Evolutionary conservation across 2,888 invertebrate species (phyloP).

Genomic region (Phyto melanocephala): DNA sequence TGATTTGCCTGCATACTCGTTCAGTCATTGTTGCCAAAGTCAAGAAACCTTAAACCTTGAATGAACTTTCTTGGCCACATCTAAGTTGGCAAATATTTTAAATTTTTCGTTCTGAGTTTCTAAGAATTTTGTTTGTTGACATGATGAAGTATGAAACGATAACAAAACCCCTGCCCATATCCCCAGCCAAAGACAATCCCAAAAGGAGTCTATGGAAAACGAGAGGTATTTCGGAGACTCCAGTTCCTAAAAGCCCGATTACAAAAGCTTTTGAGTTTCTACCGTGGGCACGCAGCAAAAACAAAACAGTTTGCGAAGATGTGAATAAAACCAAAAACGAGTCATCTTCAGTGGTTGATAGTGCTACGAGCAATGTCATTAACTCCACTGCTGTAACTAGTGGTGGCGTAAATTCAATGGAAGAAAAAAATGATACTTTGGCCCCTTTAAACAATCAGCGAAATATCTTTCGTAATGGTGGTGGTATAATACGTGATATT

Average conservation of each 20-base stretch:
- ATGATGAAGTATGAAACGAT: slow-evolving; percentile 73
- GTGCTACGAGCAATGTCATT: neutral
- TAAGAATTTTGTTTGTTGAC: slow-evolving; percentile 48
- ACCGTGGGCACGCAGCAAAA: slow-evolving; percentile 76
- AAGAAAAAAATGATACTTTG: slow-evolving; percentile 65
- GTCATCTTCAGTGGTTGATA: neutral
- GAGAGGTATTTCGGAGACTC: slow-evolving; percentile 55
- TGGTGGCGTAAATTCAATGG: neutral
- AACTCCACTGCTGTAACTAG: neutral
- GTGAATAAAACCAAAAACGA: slow-evolving; percentile 19
- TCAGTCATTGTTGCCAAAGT: neutral
- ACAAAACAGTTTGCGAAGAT: slow-evolving; percentile 60
- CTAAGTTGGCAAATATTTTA: no score
- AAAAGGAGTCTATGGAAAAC: slow-evolving; percentile 64
- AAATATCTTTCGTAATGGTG: slow-evolving; percentile 76
- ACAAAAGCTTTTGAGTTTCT: slow-evolving; percentile 78
- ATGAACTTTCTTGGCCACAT: slow-evolving; percentile 5
- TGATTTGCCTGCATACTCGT: neutral
- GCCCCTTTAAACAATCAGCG: slow-evolving; percentile 72
- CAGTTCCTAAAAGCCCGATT: slow-evolving; percentile 74
- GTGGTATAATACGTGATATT: slow-evolving; percentile 76
- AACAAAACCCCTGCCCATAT: slow-evolving; percentile 65
- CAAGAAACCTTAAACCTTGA: slow-evolving; percentile 34
- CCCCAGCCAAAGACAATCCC: slow-evolving; percentile 19
- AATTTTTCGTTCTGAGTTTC: no score